Evolutionary conservation across 2,888 invertebrate genomes (phyloP).

Genomic region (Polietes domitor): DNA sequence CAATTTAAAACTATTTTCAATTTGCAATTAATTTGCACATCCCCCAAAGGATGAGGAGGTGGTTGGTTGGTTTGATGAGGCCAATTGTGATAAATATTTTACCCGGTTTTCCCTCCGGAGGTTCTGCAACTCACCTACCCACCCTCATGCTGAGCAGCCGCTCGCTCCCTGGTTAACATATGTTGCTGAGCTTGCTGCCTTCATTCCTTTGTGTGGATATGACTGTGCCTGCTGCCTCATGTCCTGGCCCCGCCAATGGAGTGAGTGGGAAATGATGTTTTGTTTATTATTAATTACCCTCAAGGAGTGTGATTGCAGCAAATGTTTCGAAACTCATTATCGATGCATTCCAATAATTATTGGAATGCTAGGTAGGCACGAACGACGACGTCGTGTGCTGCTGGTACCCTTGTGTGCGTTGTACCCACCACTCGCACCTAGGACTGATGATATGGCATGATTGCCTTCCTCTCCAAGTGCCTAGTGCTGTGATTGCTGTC

Average conservation of each 20-base stretch:
- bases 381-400: conserved; percentile 25
- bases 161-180: too few relatives aligned
- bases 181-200: not conserved
- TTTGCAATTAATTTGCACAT: not conserved
- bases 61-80: not conserved
- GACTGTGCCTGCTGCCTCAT: not conserved
- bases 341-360: conserved; percentile 33
- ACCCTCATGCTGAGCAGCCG: too few relatives aligned
- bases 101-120: conserved; percentile 1
- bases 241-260: not conserved
- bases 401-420: not conserved
- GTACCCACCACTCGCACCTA: not conserved
- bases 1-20: conserved; percentile 2
- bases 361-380: conserved; percentile 35
- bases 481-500: not conserved
- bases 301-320: conserved; percentile 12
- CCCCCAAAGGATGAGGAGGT: not conserved
- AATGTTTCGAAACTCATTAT: conserved; percentile 36
- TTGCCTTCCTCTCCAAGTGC: not conserved
- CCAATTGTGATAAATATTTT: conserved; percentile 7
- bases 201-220: too few relatives aligned
- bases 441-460: not conserved
- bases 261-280: not conserved
- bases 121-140: not conserved
- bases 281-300: conserved; percentile 46